phyloP scores from a whole-genome alignment of 1,140 invertebrate genomes.

The Papilio aristodemus region DNA sequence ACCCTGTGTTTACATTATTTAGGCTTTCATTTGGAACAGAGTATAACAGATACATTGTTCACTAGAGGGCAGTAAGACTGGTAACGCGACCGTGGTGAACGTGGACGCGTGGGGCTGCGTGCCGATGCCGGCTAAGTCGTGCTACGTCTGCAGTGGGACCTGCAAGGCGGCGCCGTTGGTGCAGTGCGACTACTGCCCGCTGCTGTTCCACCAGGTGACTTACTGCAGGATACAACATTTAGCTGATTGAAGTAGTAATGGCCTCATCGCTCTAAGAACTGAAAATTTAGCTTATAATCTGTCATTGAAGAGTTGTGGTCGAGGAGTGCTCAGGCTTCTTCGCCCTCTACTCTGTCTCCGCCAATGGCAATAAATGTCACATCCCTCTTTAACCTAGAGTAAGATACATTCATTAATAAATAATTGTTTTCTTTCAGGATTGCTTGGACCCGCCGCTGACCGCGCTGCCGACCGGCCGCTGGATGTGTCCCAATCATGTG shows the following conservation, averaged over 20 bases:
- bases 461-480: slow-evolving; percentile 90
- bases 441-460: slow-evolving; percentile 96
- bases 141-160: slow-evolving; percentile 91
- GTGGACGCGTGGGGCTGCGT: slow-evolving; percentile 89
- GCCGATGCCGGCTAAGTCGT: slow-evolving; percentile 89
- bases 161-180: slow-evolving; percentile 91
- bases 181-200: slow-evolving; percentile 95
- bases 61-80: slow-evolving; percentile 53
- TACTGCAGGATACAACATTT: no score
- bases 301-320: no score
- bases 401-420: no score
- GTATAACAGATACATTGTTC: background rate
- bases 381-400: no score
- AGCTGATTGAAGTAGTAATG: no score
- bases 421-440: slow-evolving; percentile 82
- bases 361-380: no score
- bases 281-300: no score
- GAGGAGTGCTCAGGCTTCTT: no score
- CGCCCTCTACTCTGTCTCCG: no score
- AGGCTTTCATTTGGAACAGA: no score
- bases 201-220: slow-evolving; percentile 89
- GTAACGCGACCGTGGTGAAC: slow-evolving; percentile 71
- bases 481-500: slow-evolving; percentile 99
- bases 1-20: no score
- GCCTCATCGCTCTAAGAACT: no score